Evolutionary conservation across 2,797 vertebrate species (phyloP).

Genomic region (Steatocranus sp.): DNA sequence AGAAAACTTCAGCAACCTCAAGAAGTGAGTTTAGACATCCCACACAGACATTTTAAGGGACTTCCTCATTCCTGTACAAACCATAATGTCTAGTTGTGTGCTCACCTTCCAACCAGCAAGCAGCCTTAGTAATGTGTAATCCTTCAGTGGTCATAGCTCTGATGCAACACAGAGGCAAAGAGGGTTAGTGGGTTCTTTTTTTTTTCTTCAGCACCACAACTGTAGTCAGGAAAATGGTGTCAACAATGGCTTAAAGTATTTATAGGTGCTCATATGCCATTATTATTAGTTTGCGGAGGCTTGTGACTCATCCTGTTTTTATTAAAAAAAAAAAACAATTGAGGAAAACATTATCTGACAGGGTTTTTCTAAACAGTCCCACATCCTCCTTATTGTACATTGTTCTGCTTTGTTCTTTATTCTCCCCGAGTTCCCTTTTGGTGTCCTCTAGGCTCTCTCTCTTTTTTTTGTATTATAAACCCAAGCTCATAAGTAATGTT

Average conservation of each 20-base stretch:
- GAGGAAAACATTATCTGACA: not conserved
- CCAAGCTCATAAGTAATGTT: constrained; percentile 7
- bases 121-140: constrained; percentile 57
- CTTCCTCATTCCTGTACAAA: constrained; percentile 58
- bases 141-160: constrained; percentile 48
- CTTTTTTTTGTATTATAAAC: not conserved
- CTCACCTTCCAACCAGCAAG: constrained; percentile 24
- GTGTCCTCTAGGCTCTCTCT: not conserved
- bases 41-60: constrained; percentile 47
- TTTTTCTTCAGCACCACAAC: constrained; percentile 9
- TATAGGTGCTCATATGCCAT: not conserved
- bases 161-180: constrained; percentile 64
- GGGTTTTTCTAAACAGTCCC: not conserved
- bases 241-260: constrained; percentile 43
- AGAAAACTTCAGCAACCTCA: constrained; percentile 55
- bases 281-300: not conserved
- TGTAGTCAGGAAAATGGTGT: constrained; percentile 20
- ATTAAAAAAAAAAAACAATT: not conserved
- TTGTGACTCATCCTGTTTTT: not conserved
- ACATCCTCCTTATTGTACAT: constrained; percentile 49
- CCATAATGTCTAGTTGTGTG: constrained; percentile 54
- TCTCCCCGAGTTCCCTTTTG: not conserved
- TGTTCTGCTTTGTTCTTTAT: constrained; percentile 23
- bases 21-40: constrained; percentile 22
- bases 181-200: constrained; percentile 54